Evolutionary conservation across 2,888 invertebrate genomes (phyloP).

Genomic region (Phengaris alcon): DNA sequence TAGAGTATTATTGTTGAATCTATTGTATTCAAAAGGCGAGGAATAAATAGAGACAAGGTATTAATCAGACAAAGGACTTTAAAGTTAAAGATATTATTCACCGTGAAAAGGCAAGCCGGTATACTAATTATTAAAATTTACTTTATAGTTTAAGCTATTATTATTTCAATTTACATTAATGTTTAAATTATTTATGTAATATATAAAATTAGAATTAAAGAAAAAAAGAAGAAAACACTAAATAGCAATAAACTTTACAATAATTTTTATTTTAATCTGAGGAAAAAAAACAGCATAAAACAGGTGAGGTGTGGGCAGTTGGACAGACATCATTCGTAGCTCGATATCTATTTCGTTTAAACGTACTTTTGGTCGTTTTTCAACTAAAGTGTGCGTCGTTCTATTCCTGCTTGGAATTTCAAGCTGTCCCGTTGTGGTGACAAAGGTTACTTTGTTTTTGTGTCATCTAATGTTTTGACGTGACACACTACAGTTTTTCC

Average conservation of each 20-base stretch:
- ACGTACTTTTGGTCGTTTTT: background rate
- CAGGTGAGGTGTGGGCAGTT: too few relatives aligned
- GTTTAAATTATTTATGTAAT: too few relatives aligned
- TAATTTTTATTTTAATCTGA: too few relatives aligned
- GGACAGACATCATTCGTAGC: background rate
- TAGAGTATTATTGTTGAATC: background rate
- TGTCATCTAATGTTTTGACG: background rate
- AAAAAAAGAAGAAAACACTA: too few relatives aligned
- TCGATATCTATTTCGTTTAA: background rate
- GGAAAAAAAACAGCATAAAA: too few relatives aligned
- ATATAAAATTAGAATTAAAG: too few relatives aligned
- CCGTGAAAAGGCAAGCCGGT: background rate
- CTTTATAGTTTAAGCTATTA: background rate
- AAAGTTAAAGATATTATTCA: background rate
- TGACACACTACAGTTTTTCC: too few relatives aligned
- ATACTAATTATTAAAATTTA: background rate
- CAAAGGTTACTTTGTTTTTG: background rate
- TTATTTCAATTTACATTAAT: too few relatives aligned
- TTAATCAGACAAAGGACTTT: background rate
- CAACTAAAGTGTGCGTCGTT: background rate
- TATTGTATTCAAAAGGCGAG: background rate
- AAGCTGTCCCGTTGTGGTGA: background rate
- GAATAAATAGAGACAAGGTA: background rate
- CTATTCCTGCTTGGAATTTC: background rate
- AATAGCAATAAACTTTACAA: too few relatives aligned